These are phyloP conservation scores for Pteronotus mesoamericanus DNA, from an alignment of 2,797 vertebrate species.

Conservation along the genomic window DNA sequence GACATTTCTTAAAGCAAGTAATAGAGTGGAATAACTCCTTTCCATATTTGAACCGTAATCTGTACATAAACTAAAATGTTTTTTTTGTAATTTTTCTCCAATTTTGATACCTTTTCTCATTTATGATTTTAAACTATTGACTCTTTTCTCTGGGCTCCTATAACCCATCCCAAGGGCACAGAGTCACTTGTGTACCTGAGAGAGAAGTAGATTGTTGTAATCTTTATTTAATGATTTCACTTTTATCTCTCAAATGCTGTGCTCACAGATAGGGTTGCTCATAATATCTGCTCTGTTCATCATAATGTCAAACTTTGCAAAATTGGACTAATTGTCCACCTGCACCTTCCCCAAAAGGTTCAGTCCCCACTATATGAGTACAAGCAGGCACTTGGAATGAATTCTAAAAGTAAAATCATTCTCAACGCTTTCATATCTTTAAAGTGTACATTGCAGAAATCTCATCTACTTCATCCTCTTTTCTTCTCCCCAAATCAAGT, in stretches of 20 bases:
- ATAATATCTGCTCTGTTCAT: neutral
- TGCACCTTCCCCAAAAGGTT: neutral
- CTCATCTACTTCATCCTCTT: neutral
- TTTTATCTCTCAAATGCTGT: constrained; percentile 2
- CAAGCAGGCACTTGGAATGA: neutral
- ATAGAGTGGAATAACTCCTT: neutral
- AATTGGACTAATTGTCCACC: neutral
- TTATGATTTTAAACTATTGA: constrained; percentile 26
- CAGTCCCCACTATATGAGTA: neutral
- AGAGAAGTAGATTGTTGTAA: neutral
- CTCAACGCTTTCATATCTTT: neutral
- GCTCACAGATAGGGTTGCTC: neutral
- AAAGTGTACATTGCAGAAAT: neutral
- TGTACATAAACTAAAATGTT: neutral
- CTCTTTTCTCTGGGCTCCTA: neutral
- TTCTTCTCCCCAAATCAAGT: neutral
- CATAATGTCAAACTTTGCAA: neutral
- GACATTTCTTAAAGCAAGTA: neutral
- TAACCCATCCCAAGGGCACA: neutral
- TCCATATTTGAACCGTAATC: neutral
- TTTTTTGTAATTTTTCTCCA: neutral
- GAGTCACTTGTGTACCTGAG: neutral
- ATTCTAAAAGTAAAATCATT: constrained; percentile 23
- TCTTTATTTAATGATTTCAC: constrained; percentile 33
- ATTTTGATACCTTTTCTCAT: neutral